These are phyloP conservation scores for Threskiornis aethiopicus DNA, from an alignment of 2,797 vertebrate species.

Conservation along the genomic window DNA sequence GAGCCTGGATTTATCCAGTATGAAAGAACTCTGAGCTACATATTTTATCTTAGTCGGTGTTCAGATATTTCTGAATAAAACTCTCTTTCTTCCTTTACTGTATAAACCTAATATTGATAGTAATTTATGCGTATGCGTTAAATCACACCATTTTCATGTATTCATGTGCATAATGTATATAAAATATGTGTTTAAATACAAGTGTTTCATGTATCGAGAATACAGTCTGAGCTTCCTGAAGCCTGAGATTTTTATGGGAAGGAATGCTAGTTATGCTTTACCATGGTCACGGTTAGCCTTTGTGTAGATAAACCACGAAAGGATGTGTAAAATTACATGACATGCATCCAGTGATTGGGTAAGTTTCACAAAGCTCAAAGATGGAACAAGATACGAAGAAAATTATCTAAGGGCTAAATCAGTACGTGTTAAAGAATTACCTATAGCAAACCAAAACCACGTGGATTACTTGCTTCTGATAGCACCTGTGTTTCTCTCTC, in stretches of 20 bases:
- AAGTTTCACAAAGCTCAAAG: neutral
- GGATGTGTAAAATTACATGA: neutral
- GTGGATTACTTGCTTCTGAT: neutral
- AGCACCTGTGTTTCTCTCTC: neutral
- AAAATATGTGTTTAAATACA: neutral
- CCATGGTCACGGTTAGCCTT: neutral
- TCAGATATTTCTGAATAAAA: neutral
- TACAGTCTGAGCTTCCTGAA: neutral
- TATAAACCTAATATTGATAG: neutral
- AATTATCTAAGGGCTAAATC: neutral
- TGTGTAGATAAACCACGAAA: neutral
- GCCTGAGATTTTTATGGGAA: rapidly evolving
- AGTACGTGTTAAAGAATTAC: neutral
- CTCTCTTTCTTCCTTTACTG: neutral
- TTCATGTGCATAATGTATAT: neutral
- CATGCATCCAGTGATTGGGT: neutral
- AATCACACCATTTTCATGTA: neutral
- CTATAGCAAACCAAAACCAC: neutral
- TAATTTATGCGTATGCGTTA: neutral
- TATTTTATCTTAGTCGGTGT: neutral
- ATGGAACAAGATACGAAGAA: neutral
- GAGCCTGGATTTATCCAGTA: neutral
- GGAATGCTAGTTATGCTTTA: neutral
- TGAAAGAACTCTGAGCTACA: neutral
- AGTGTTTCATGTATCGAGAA: neutral